Evolutionary conservation across 2,797 vertebrate species (phyloP), one percentile per base, ranked within the genome.

Genomic region (Spatula clypeata): DNA sequence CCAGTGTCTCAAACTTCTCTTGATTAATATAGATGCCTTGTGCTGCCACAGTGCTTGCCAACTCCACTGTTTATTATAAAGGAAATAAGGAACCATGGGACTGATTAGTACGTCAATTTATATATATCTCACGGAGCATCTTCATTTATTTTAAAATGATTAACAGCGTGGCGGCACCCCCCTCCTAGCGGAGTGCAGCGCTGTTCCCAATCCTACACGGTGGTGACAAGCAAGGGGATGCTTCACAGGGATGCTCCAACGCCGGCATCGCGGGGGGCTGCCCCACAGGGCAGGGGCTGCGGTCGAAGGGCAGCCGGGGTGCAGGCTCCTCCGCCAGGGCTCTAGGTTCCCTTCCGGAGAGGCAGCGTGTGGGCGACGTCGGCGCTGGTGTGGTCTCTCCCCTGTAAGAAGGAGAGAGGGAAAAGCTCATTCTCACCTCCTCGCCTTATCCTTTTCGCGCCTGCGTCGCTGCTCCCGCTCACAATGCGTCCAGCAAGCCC

Each of bases 321-420:
- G 3, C 19, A 81, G 75, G 86, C 65, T 91, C 38, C 96, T 97
- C 98, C 38, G 84, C 96, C 36, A 88, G 94, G 98, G 98, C 98
- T 99, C 98, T 98, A 99, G 98, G 98, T 98, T 98, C 98, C 99
- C 98, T 99, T 99, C 98, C 98, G 98, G 98, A 99, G 98, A 98
- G 98, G 99, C 98, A 99, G 99, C 96, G 98, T 98, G 97, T 98
- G 99, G 98, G 97, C 96, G 96, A 98, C 95, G 97, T 98, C 98
- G 53, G 98, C 94, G n/a, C 97, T 95, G 93, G 98, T 97, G 98
- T 96, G 99, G 98, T 99, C 99, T 99, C 98, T 99, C 97, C 97
- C 99, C 99, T 99, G 98, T 81, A 96, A 98, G 89, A 95, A 87
- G 94, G 93, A 88, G 34, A 86, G 0, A 51, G 70, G 89, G 65